Evolutionary conservation across 2,113 vertebrate species (phyloP), one percentile per base, ranked within the genome.

Genomic region (Urocynchramus pylzowi): DNA sequence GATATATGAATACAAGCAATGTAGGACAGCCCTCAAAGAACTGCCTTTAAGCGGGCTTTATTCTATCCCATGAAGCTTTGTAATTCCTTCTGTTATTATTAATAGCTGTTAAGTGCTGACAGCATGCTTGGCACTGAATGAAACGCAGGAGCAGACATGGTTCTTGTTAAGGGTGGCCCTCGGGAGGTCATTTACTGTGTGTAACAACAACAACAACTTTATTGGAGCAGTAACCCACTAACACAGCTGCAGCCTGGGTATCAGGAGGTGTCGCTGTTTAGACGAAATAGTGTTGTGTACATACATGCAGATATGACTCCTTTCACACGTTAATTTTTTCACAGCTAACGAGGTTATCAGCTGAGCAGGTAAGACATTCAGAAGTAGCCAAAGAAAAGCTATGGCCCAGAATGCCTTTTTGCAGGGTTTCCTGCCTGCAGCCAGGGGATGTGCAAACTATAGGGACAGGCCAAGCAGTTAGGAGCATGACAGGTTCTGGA

Each of bases 221-320:
- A 93, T 93, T 96, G 95, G 92, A 86, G 71, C 54, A 94, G 71
- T 60, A 92, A 92, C 68, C 56, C 83, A 8, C 73, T 81, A 37
- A 67, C 68, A 63, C 31, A 68, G 79, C 75, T 92, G 83, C 71
- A 94, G 68, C 60, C 49, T 0, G 35, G 28, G 67, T 42, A 94
- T 93, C 96, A 96, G 93, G 95, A 97, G 96, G 84, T 96, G 96
- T 95, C 95, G 93, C 95, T 97, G 95, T 97, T 97, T 96, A 94
- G 83, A 96, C 94, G 0, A 90, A 90, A 57, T 92, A 94, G 76
- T 35, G 42, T 37, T 67, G 42, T 41, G 27, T 35, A 35, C 37
- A 27, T 4, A 17, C n/a, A 17, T 8, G 39, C 35, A 27, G 60
- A 52, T 47, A 33, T 5, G 16, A 21, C 20, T 77, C 41, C 39